Base-by-base conservation (phyloP, 2,888 invertebrate genomes). In the Atrina japonica region DNA sequence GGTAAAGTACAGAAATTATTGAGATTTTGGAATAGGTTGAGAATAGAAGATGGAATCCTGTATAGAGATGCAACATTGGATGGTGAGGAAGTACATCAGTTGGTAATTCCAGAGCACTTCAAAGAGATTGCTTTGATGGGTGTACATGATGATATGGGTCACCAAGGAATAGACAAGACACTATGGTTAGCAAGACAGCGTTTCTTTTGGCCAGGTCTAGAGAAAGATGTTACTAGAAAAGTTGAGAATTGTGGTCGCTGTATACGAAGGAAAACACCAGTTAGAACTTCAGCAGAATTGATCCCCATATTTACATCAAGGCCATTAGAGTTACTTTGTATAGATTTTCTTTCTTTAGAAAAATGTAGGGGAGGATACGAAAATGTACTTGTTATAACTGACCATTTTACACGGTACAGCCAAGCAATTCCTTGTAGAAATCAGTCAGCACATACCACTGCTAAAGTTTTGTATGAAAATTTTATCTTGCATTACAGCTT, bases 401-500 rank as follows among this genome's bases (percentile, higher is more conserved):
- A n/a, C n/a, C n/a, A n/a, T n/a, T n/a, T n/a, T 5, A 43, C 43
- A 16, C 16, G 43, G 18, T 43, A 43, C 5, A 18, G n/a, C 1
- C 18, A 18, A 3, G 43, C 43, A 3, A 18, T 43, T 5, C 43
- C 43, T n/a, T 43, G 16, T 16, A 43, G 18, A n/a, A n/a, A n/a
- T n/a, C n/a, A n/a, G n/a, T n/a, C n/a, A n/a, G n/a, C n/a, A n/a
- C n/a, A n/a, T n/a, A n/a, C n/a, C n/a, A n/a, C n/a, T n/a, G n/a
- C n/a, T n/a, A n/a, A n/a, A n/a, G n/a, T 18, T 43, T 43, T 43
- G 18, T 43, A 3, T 43, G 43, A 43, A 43, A 43, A 43, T 43
- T 43, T 43, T n/a, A 29, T 56, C 0, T 27, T 56, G 14, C 56
- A 56, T 29, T 56, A 56, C 30, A 27, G 56, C 16, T 27, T 56